These are phyloP conservation scores for Grus americana DNA, from an alignment of 2,113 vertebrate species.

Conservation along the genomic window DNA sequence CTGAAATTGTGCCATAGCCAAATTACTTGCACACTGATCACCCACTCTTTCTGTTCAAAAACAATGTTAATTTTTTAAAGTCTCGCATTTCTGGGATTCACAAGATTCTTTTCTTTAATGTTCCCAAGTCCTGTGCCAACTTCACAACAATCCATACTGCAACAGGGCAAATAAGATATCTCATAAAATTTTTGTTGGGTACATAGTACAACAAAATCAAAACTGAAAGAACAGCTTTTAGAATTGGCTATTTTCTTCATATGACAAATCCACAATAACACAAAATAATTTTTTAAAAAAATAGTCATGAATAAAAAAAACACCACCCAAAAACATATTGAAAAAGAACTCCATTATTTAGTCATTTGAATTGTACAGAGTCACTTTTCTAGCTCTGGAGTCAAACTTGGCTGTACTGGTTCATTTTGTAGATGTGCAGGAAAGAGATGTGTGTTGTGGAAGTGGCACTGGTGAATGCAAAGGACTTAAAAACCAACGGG, in stretches of 20 bases:
- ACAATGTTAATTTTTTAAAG: background rate
- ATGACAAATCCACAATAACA: background rate
- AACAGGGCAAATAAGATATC: background rate
- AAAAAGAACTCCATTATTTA: background rate
- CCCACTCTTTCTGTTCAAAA: constrained; percentile 1
- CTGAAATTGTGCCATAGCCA: background rate
- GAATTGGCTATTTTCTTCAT: background rate
- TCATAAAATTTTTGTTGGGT: background rate
- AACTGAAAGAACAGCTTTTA: background rate
- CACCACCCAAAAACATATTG: background rate
- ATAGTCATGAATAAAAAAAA: background rate
- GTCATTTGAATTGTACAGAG: background rate
- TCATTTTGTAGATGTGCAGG: background rate
- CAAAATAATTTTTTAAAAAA: background rate
- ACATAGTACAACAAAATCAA: background rate
- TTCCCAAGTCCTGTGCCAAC: background rate
- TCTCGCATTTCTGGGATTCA: constrained; percentile 54
- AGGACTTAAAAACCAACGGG: background rate
- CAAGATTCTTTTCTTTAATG: constrained; percentile 38
- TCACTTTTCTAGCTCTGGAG: background rate
- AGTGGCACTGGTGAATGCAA: background rate
- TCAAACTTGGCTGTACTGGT: background rate
- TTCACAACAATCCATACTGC: background rate
- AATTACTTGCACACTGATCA: background rate
- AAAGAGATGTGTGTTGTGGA: background rate